Conservation (phyloP, 2,888 invertebrate species). For the Homarus gammarus region DNA sequence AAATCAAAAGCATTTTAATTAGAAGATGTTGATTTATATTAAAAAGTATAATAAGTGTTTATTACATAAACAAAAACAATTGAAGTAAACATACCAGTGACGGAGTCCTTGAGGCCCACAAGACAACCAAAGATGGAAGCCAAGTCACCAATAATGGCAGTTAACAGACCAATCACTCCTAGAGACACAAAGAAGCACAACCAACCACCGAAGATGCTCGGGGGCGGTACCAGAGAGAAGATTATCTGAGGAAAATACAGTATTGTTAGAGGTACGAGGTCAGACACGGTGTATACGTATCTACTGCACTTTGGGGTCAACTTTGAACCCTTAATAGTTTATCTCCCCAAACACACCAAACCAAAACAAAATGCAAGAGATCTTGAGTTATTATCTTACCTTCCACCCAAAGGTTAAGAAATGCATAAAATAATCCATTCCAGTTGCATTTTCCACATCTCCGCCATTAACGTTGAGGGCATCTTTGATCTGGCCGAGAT, state of each 20-base stretch:
- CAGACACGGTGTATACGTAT: too few relatives aligned
- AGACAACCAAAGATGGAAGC: conserved; percentile 83
- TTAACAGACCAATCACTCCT: conserved; percentile 82
- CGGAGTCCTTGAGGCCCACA: conserved; percentile 81
- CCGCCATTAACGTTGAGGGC: conserved; percentile 83
- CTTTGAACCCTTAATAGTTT: too few relatives aligned
- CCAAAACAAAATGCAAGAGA: too few relatives aligned
- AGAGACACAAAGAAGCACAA: conserved; percentile 82
- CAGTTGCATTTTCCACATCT: conserved; percentile 82
- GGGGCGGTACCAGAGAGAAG: conserved; percentile 82
- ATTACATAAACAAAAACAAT: too few relatives aligned
- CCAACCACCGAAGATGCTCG: conserved; percentile 82
- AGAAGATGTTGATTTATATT: too few relatives aligned
- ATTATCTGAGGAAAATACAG: conserved; percentile 78
- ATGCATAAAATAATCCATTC: conserved; percentile 82
- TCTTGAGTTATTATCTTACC: too few relatives aligned
- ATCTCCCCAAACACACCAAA: too few relatives aligned
- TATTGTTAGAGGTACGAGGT: too few relatives aligned
- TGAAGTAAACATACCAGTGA: conserved; percentile 80
- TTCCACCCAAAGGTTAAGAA: conserved; percentile 83
- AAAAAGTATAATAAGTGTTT: too few relatives aligned
- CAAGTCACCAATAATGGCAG: conserved; percentile 83
- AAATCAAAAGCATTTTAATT: too few relatives aligned
- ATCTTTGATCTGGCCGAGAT: conserved; percentile 81
- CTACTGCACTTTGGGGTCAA: too few relatives aligned